These are phyloP conservation scores for Forbesichthys agassizii DNA, from an alignment of 2,113 vertebrate species.

Conservation along the genomic window DNA sequence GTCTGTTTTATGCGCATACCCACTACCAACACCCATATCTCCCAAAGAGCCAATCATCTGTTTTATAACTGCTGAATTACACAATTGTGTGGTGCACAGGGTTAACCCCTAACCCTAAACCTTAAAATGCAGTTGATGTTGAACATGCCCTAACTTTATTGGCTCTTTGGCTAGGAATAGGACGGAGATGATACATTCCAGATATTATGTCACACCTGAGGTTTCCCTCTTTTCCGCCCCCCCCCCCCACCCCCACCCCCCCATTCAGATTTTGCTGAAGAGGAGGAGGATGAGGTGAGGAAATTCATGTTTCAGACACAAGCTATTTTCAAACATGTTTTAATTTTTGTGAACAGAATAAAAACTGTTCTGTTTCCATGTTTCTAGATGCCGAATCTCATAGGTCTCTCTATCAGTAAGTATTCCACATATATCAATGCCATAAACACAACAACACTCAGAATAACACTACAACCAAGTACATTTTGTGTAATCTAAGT, in stretches of 20 bases:
- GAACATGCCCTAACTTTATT: too few species aligned
- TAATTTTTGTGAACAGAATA: neutral
- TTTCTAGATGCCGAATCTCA: slow-evolving; percentile 73
- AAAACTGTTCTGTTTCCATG: neutral
- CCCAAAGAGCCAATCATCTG: too few species aligned
- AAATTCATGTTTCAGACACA: neutral
- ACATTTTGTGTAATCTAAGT: neutral
- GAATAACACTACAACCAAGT: neutral
- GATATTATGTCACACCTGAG: neutral
- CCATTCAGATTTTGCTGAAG: slow-evolving; percentile 60
- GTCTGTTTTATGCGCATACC: too few species aligned
- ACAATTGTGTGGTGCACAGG: too few species aligned
- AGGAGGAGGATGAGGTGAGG: slow-evolving; percentile 75
- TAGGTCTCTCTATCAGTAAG: slow-evolving; percentile 75
- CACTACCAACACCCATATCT: too few species aligned
- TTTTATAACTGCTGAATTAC: too few species aligned
- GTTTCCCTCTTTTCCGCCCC: neutral
- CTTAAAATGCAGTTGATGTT: too few species aligned
- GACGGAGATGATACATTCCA: too few species aligned
- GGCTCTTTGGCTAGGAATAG: too few species aligned
- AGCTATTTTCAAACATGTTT: neutral
- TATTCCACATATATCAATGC: neutral
- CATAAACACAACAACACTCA: neutral
- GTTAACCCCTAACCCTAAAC: too few species aligned
- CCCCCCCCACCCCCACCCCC: neutral